Evolutionary conservation across 2,797 vertebrate species (phyloP).

Genomic region (Falco biarmicus): DNA sequence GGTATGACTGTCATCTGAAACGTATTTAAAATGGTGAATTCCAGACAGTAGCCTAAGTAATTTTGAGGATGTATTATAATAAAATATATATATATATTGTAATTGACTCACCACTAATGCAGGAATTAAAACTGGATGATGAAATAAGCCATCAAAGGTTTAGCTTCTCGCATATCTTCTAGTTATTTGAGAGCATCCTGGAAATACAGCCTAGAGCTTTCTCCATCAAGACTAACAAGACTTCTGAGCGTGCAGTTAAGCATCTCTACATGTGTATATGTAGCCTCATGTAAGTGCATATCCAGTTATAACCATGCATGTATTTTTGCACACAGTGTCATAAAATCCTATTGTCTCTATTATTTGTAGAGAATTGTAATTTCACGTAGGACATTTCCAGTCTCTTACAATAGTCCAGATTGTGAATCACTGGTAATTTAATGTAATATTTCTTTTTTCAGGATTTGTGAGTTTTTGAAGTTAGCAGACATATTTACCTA

Average conservation of each 20-base stretch:
- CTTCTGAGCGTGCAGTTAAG: neutral
- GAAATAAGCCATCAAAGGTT: neutral
- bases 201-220: neutral
- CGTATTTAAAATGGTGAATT: neutral
- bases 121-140: neutral
- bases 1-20: neutral
- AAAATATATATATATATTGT: too few relatives aligned
- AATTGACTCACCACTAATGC: neutral
- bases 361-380: neutral
- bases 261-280: fast-evolving
- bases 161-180: neutral
- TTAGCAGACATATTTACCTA: fast-evolving
- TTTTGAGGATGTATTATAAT: neutral
- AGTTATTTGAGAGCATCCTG: neutral
- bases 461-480: neutral
- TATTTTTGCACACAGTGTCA: neutral
- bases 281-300: fast-evolving
- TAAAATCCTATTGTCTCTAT: neutral
- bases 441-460: neutral
- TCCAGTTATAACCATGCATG: neutral
- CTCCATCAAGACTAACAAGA: neutral
- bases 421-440: neutral
- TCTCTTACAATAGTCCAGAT: neutral
- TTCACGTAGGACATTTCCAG: neutral
- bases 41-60: neutral